Percentiles rank a stretch among this genome's conserved stretches.
phyloP scores from a whole-genome alignment of 2,888 invertebrate genomes.

The Amblyjoppa proteus region DNA sequence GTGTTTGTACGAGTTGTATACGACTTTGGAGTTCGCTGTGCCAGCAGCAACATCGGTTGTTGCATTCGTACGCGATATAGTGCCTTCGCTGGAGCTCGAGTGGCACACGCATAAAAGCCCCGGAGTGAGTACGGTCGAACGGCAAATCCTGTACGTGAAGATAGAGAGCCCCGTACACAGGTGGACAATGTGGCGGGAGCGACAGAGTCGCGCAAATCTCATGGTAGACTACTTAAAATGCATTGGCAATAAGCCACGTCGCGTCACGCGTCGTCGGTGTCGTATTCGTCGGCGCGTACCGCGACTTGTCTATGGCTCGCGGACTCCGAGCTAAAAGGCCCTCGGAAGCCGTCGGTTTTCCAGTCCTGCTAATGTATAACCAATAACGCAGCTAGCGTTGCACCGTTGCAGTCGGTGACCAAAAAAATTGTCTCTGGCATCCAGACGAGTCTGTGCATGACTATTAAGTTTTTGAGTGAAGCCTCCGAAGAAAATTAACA shows the following conservation, averaged over 20 bases:
- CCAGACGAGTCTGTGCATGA: background rate
- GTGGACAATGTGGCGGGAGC: constrained; percentile 76
- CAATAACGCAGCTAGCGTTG: constrained; percentile 3
- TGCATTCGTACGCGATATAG: constrained; percentile 51
- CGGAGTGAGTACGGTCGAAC: constrained; percentile 37
- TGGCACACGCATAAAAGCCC: constrained; percentile 55
- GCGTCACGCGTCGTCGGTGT: constrained; percentile 77
- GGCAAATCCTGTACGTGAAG: constrained; percentile 53
- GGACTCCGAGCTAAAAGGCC: constrained; percentile 69
- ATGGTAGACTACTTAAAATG: constrained; percentile 82
- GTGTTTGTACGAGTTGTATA: constrained; percentile 60
- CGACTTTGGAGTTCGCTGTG: constrained; percentile 54
- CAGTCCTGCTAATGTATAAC: constrained; percentile 70
- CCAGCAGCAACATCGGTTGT: constrained; percentile 47
- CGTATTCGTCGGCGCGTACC: constrained; percentile 58
- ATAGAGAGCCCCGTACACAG: constrained; percentile 72
- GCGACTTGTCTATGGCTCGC: constrained; percentile 74
- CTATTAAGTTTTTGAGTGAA: constrained; percentile 2
- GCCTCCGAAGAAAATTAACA: background rate
- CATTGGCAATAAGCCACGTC: constrained; percentile 83
- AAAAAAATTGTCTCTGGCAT: background rate
- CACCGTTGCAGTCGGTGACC: background rate
- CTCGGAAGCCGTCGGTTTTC: constrained; percentile 73
- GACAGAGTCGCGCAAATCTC: constrained; percentile 64
- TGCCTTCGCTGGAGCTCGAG: constrained; percentile 42